phyloP scores from a whole-genome alignment of 2,113 vertebrate genomes.

The Microcebus tavaratra region DNA sequence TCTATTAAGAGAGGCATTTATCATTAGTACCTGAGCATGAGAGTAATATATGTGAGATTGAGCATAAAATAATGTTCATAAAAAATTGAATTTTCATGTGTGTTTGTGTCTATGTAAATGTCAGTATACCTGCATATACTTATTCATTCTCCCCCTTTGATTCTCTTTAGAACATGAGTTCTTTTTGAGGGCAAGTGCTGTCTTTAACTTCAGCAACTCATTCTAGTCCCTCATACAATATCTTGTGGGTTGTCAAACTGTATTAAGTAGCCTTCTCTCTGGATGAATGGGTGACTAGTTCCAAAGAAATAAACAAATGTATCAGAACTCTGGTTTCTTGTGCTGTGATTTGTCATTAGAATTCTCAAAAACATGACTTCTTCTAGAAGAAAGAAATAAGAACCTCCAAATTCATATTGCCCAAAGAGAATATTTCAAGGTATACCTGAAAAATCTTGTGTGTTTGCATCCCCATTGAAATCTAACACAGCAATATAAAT shows the following conservation, averaged over 20 bases:
- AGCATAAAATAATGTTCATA: neutral
- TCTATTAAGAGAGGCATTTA: neutral
- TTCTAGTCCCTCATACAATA: neutral
- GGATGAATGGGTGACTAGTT: neutral
- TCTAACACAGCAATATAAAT: slow-evolving; percentile 26
- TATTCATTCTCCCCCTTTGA: neutral
- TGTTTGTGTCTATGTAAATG: neutral
- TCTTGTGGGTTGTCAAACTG: neutral
- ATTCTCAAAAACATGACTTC: neutral
- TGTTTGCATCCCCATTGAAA: neutral
- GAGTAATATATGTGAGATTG: neutral
- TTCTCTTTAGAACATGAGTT: neutral
- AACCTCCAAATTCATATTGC: slow-evolving; percentile 12
- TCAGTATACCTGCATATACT: neutral
- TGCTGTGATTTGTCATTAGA: neutral
- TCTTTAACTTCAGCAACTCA: neutral
- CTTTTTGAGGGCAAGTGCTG: neutral
- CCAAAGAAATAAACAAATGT: neutral
- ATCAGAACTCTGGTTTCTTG: neutral
- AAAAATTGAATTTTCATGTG: neutral
- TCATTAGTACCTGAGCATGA: neutral
- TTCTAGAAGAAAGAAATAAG: slow-evolving; percentile 26
- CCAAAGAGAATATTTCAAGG: neutral
- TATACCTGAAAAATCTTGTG: neutral
- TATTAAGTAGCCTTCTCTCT: neutral